These are phyloP conservation scores for Tretioscincus oriximinensis DNA, from an alignment of 2,113 vertebrate genomes.

Conservation along the genomic window DNA sequence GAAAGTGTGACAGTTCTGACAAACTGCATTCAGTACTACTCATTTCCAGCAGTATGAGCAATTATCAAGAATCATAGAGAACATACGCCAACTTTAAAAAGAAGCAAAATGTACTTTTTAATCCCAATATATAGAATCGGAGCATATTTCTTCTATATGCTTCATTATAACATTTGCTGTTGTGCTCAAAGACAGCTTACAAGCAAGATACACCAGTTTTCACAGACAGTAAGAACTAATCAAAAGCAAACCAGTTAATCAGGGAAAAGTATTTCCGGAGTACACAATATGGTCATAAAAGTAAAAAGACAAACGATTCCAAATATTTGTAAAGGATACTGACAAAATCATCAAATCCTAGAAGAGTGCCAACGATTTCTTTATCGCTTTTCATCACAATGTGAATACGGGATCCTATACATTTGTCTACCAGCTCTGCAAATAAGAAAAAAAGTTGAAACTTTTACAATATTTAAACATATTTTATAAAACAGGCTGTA, in stretches of 20 bases:
- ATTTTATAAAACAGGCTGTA: background rate
- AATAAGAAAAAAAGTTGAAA: background rate
- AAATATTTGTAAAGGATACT: slow-evolving; percentile 84
- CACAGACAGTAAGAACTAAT: no score
- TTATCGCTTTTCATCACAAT: slow-evolving; percentile 93
- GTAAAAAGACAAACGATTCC: background rate
- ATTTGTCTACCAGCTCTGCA: slow-evolving; percentile 91
- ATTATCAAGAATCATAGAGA: background rate
- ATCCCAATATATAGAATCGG: background rate
- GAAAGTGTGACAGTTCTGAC: background rate
- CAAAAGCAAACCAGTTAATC: no score
- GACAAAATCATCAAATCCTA: slow-evolving; percentile 95
- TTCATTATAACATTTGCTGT: background rate
- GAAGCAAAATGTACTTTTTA: background rate
- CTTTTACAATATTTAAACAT: background rate
- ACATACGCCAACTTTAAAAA: no score
- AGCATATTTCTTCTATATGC: background rate
- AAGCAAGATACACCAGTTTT: background rate
- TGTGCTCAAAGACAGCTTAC: background rate
- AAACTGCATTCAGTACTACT: background rate
- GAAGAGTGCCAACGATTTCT: slow-evolving; percentile 86
- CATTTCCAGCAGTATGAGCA: background rate
- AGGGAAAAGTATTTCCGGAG: no score
- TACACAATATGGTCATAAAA: background rate
- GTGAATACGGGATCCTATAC: slow-evolving; percentile 85